A percentile compares a stretch with the other conserved stretches of the same genome.
These are phyloP conservation scores for Electrona antarctica DNA, from an alignment of 2,113 vertebrate species.

Conservation along the genomic window DNA sequence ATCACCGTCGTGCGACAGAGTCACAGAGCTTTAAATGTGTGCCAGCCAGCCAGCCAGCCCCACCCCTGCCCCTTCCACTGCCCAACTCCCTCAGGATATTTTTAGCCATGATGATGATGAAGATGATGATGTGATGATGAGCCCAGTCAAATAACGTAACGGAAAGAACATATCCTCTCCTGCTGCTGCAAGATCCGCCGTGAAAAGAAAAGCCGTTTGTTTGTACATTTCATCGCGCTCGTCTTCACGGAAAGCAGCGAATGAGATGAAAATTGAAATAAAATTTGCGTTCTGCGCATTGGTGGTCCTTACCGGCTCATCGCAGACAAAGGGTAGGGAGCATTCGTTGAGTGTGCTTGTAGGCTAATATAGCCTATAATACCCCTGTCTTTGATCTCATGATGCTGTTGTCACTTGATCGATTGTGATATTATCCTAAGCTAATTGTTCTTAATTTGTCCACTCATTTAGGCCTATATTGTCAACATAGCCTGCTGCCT, in stretches of 20 bases:
- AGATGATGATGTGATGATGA: slow-evolving; percentile 44
- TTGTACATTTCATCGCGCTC: background rate
- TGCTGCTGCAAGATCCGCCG: slow-evolving; percentile 16
- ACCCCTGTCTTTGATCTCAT: too few species aligned
- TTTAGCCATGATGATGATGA: slow-evolving; percentile 60
- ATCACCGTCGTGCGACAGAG: too few species aligned
- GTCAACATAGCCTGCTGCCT: too few species aligned
- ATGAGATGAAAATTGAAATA: slow-evolving; percentile 56
- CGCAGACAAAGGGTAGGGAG: slow-evolving; percentile 60
- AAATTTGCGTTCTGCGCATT: slow-evolving; percentile 45
- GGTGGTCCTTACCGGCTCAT: slow-evolving; percentile 55
- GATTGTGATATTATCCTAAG: too few species aligned
- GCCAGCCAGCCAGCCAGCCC: slow-evolving; percentile 27
- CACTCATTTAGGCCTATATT: too few species aligned
- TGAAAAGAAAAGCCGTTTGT: background rate
- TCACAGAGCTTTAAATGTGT: too few species aligned
- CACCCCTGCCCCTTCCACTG: slow-evolving; percentile 64
- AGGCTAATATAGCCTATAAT: too few species aligned
- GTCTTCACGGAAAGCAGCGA: slow-evolving; percentile 11
- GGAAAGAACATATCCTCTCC: slow-evolving; percentile 57
- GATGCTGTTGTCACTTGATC: too few species aligned
- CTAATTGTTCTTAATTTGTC: too few species aligned
- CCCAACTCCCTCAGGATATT: slow-evolving; percentile 76
- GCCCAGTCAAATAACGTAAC: slow-evolving; percentile 69
- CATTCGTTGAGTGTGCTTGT: background rate